Conservation (phyloP, 2,113 vertebrate genomes). For the Thermophis baileyi region DNA sequence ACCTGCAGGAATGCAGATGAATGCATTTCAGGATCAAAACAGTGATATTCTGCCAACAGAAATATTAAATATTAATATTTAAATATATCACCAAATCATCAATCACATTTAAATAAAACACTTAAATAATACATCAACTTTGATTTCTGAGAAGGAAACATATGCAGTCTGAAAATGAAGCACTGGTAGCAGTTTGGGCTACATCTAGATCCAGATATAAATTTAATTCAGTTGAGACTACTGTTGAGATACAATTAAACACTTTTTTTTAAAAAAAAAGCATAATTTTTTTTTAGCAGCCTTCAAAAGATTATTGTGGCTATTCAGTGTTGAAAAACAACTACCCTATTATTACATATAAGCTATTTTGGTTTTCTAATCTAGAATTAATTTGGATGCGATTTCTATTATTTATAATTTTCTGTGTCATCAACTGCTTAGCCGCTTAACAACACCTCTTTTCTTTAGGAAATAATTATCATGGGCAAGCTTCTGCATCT, state of each 20-base stretch:
- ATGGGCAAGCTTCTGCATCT: slow-evolving; percentile 53
- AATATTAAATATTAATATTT: not conserved
- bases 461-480: slow-evolving; percentile 52
- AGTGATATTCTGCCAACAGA: not conserved
- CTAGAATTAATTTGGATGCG: slow-evolving; percentile 55
- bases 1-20: not conserved
- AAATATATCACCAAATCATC: too few species aligned
- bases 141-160: not conserved
- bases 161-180: not conserved
- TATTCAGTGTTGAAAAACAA: slow-evolving; percentile 45
- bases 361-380: slow-evolving; percentile 54
- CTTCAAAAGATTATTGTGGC: slow-evolving; percentile 26
- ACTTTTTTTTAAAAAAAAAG: slow-evolving; percentile 14
- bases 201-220: not conserved
- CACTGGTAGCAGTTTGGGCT: not conserved
- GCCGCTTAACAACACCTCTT: slow-evolving; percentile 54
- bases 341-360: slow-evolving; percentile 41
- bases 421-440: slow-evolving; percentile 55
- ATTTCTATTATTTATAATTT: slow-evolving; percentile 65
- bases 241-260: slow-evolving; percentile 13
- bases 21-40: slow-evolving; percentile 12
- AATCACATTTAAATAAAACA: too few species aligned
- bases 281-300: too few species aligned
- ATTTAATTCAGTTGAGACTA: slow-evolving; percentile 30
- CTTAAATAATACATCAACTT: too few species aligned